Evolutionary conservation across 2,888 invertebrate species (phyloP).

Genomic region (Alloscopus bannaensis): DNA sequence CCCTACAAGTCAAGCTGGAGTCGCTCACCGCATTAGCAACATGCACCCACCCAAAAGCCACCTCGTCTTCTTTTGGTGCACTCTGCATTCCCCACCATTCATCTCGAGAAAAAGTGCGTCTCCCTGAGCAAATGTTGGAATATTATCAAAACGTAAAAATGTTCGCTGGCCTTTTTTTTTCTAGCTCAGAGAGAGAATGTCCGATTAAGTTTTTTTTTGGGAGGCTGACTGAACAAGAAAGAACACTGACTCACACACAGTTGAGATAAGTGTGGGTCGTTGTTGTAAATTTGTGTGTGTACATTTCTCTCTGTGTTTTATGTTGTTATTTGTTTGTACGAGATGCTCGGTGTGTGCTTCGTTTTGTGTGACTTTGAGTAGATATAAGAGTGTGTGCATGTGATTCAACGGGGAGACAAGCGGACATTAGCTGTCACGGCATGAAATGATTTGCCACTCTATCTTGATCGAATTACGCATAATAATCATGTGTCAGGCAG

Average conservation of each 20-base stretch:
- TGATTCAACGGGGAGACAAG: constrained; percentile 61
- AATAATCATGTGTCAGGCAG: constrained; percentile 58
- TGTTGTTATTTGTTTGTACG: background rate
- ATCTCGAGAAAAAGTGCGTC: background rate
- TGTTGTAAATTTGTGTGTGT: background rate
- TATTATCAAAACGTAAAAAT: background rate
- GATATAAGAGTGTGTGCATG: constrained; percentile 57
- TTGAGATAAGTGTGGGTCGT: background rate
- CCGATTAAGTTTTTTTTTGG: background rate
- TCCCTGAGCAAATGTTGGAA: background rate
- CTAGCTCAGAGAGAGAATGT: background rate
- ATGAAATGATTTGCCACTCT: constrained; percentile 66
- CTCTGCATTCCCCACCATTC: background rate
- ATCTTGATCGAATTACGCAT: constrained; percentile 65
- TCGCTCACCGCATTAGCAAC: too few species aligned
- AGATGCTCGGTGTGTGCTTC: background rate
- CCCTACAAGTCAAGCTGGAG: too few species aligned
- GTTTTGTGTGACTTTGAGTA: constrained; percentile 36
- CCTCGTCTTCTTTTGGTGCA: too few species aligned
- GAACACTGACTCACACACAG: background rate
- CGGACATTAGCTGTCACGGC: constrained; percentile 66
- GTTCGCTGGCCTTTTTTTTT: background rate
- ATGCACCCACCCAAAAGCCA: too few species aligned
- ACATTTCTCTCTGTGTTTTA: background rate
- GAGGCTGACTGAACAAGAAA: background rate